These are phyloP conservation scores for Asobara japonica DNA, from an alignment of 1,140 invertebrate species.

Conservation along the genomic window DNA sequence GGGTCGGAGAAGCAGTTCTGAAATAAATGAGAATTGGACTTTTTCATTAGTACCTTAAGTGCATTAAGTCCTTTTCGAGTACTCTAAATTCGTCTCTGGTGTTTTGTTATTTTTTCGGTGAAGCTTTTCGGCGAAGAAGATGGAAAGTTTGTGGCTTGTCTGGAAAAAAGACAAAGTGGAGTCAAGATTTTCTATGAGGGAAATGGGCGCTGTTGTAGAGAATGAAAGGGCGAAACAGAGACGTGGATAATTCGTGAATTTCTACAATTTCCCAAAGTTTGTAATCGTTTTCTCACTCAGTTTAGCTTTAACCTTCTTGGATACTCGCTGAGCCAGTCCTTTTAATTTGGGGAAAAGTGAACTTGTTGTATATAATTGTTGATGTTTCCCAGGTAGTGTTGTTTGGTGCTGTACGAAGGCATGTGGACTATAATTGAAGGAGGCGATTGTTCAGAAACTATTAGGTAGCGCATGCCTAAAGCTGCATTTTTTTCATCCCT, in stretches of 20 bases:
- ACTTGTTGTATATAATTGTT: not conserved
- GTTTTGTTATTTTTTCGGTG: not conserved
- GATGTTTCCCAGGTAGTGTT: too few relatives aligned
- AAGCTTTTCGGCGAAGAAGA: not conserved
- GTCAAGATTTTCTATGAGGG: not conserved
- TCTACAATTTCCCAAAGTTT: not conserved
- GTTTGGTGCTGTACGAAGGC: too few relatives aligned
- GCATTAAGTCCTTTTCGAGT: not conserved
- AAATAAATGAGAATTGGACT: conserved; percentile 13
- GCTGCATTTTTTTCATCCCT: too few relatives aligned
- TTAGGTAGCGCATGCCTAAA: too few relatives aligned
- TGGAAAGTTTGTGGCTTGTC: not conserved
- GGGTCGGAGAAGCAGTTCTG: not conserved
- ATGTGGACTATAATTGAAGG: too few relatives aligned
- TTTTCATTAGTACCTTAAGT: conserved; percentile 14
- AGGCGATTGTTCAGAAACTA: too few relatives aligned
- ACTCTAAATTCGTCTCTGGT: not conserved
- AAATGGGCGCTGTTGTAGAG: too few relatives aligned
- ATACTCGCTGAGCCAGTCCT: too few relatives aligned
- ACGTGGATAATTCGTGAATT: not conserved
- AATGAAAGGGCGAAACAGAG: not conserved
- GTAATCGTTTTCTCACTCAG: not conserved
- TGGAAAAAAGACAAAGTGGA: not conserved
- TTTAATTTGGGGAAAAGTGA: not conserved
- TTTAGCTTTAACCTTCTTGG: not conserved